Conservation (phyloP, 2,113 vertebrate genomes). For the Sardina pilchardus region DNA sequence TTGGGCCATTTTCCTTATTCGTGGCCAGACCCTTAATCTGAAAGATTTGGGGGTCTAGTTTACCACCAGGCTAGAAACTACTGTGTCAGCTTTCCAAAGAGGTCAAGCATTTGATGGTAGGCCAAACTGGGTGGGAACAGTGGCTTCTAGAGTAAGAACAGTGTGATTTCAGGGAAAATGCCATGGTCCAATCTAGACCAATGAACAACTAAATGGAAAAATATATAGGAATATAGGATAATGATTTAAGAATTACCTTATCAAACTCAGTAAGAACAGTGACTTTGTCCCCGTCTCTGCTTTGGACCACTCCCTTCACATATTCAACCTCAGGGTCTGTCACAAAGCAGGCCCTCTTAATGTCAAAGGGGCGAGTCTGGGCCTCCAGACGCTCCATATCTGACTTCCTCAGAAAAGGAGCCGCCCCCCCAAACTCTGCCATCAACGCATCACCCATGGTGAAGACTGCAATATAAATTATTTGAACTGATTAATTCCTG, state of each 20-base stretch:
- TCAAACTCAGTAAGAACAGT: constrained; percentile 9
- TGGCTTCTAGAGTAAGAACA: too few relatives aligned
- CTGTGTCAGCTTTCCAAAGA: too few relatives aligned
- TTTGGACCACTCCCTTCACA: constrained; percentile 64
- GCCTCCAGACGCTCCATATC: constrained; percentile 18
- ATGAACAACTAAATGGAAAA: too few relatives aligned
- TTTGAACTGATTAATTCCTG: neutral
- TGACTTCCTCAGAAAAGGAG: constrained; percentile 21
- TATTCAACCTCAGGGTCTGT: constrained; percentile 70
- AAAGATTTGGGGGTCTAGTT: too few relatives aligned
- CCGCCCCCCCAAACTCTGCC: constrained; percentile 39
- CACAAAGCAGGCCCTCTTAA: constrained; percentile 71
- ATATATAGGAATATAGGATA: too few relatives aligned
- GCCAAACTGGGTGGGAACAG: too few relatives aligned
- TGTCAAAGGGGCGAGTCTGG: constrained; percentile 24
- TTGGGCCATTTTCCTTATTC: too few relatives aligned
- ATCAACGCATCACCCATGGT: constrained; percentile 66
- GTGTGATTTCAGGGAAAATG: too few relatives aligned
- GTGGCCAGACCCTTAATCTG: too few relatives aligned
- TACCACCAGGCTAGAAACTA: too few relatives aligned
- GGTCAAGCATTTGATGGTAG: too few relatives aligned
- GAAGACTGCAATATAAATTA: neutral
- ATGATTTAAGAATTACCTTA: neutral
- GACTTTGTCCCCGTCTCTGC: constrained; percentile 66
- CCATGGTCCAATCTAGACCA: too few relatives aligned